A percentile compares a stretch with the other conserved stretches of the same genome.
phyloP scores from a whole-genome alignment of 2,113 vertebrate genomes.

The Sinocyclocheilus rhinocerous region DNA sequence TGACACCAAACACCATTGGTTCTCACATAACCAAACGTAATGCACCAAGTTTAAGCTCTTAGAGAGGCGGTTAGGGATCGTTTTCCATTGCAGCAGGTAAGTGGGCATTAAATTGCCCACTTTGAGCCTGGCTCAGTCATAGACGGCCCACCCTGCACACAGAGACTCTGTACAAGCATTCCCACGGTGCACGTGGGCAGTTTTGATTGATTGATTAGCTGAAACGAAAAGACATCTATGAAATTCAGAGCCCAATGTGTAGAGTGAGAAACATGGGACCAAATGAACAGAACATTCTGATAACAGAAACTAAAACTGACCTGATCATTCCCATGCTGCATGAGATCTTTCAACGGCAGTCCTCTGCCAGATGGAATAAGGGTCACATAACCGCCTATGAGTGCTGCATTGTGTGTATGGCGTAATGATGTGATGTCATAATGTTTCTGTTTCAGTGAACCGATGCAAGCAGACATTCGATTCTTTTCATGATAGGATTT shows the following conservation, averaged over 20 bases:
- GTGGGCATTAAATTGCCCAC: slow-evolving; percentile 55
- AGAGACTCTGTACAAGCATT: slow-evolving; percentile 15
- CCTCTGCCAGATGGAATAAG: slow-evolving; percentile 56
- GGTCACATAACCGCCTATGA: slow-evolving; percentile 43
- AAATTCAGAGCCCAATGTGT: slow-evolving; percentile 32
- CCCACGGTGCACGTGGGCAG: slow-evolving; percentile 38
- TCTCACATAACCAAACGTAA: background rate
- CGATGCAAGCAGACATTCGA: slow-evolving; percentile 24
- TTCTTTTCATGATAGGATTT: slow-evolving; percentile 34
- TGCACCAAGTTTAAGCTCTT: background rate
- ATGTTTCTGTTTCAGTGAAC: slow-evolving; percentile 47
- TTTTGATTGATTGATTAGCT: slow-evolving; percentile 45
- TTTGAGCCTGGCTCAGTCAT: slow-evolving; percentile 25
- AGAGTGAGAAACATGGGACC: background rate
- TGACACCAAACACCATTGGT: background rate
- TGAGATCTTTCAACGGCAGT: slow-evolving; percentile 45
- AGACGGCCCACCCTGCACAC: slow-evolving; percentile 17
- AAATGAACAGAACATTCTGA: slow-evolving; percentile 11
- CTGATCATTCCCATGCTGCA: slow-evolving; percentile 56
- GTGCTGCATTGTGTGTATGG: slow-evolving; percentile 22
- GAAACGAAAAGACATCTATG: slow-evolving; percentile 40
- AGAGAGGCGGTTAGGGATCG: slow-evolving; percentile 1
- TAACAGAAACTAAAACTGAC: slow-evolving; percentile 40
- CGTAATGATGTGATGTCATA: slow-evolving; percentile 47
- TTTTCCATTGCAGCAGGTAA: slow-evolving; percentile 49